Base-by-base conservation (phyloP, 2,888 invertebrate genomes). In the Vannuccia rotundouncinata region DNA sequence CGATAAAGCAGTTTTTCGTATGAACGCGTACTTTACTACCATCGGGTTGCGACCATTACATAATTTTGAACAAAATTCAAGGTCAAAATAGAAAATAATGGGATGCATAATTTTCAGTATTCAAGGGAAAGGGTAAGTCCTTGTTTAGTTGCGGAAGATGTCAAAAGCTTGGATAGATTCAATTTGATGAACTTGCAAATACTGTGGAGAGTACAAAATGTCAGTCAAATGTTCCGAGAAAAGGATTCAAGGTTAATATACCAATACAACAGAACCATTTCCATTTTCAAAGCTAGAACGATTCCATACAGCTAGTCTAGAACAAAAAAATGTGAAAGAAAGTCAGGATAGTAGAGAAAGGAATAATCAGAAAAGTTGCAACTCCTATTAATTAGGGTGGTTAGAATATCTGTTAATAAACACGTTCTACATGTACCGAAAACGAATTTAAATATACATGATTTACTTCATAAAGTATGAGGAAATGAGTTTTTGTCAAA, bases 221-320 rank as follows among this genome's bases (percentile, higher is more conserved):
- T 75, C 5, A 66, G 66, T 27, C 75, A 75, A 31, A 75, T 75
- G 25, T 22, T 17, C 45, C 45, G 45, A 45, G 5, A 45, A 45
- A 45, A 45, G 45, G 5, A 45, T 45, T 45, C 45, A 45, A 45
- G 45, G 45, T 45, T 45, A 45, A 45, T 45, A 45, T 45, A 45
- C 45, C 17, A 45, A 45, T 45, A 45, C 45, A 45, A 45, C 45
- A 66, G 25, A 66, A 22, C 66, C 66, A 66, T 66, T 66, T 66
- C 66, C 66, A 66, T 66, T 66, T 66, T 66, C 10, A 66, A 66
- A 66, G 66, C 66, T 66, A 66, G 66, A 66, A 66, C 10, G 66
- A 66, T 66, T 66, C 66, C 66, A 22, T 66, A 66, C 25, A 27
- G 66, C n/a, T n/a, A n/a, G n/a, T n/a, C n/a, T n/a, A 66, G 22